Evolutionary conservation across 1,140 invertebrate species (phyloP).

Genomic region (Cardiocondyla obscurior): DNA sequence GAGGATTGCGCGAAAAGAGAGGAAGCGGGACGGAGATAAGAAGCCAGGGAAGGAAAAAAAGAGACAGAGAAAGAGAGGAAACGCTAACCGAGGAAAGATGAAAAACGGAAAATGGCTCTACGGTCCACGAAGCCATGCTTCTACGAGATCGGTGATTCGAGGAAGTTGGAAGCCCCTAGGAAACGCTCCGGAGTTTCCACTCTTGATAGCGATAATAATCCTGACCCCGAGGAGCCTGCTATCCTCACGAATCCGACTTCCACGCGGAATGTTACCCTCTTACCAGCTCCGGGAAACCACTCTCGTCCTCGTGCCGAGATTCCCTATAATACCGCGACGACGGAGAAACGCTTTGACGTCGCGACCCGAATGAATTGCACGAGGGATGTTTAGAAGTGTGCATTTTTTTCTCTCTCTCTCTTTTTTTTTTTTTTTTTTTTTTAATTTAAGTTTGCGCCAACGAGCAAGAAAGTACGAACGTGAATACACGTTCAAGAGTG

Average conservation of each 20-base stretch:
- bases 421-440: too few relatives aligned
- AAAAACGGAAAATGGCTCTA: background rate
- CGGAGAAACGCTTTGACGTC: conserved; percentile 19
- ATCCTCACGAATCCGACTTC: conserved; percentile 24
- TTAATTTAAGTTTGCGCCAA: background rate
- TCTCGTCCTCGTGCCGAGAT: conserved; percentile 43
- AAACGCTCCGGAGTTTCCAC: conserved; percentile 55
- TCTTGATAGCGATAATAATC: conserved; percentile 62
- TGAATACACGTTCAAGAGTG: background rate
- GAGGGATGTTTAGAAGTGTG: conserved; percentile 1
- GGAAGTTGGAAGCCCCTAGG: conserved; percentile 46
- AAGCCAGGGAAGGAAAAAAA: background rate
- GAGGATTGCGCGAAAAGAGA: too few relatives aligned
- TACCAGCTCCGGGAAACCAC: conserved; percentile 44
- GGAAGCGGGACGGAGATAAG: conserved; percentile 28
- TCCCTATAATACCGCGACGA: conserved; percentile 28
- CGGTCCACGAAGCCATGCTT: conserved; percentile 18
- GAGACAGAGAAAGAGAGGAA: background rate
- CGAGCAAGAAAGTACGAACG: background rate
- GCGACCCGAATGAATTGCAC: background rate
- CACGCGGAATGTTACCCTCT: conserved; percentile 24
- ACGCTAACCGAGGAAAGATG: background rate
- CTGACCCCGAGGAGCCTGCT: conserved; percentile 51
- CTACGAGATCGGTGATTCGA: conserved; percentile 33
- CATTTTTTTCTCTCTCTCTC: conserved; percentile 21